A percentile compares a stretch with the other conserved stretches of the same genome.
Evolutionary conservation across 2,113 vertebrate species (phyloP).

Genomic region (Cottus gobio): DNA sequence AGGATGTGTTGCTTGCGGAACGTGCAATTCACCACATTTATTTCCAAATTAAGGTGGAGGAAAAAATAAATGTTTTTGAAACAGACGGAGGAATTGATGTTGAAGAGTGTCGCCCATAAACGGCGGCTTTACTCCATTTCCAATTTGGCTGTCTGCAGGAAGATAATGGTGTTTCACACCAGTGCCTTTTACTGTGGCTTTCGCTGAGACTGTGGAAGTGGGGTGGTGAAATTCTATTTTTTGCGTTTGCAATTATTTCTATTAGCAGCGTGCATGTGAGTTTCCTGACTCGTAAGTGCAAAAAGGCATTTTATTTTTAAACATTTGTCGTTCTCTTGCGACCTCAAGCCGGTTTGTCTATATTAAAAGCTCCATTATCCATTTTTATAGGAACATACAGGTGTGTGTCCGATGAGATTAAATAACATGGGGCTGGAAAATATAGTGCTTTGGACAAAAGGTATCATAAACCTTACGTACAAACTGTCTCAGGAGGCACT

Average conservation of each 20-base stretch:
- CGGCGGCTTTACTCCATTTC: slow-evolving; percentile 28
- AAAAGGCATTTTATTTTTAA: background rate
- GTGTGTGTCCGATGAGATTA: background rate
- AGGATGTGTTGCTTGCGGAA: background rate
- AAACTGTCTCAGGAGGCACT: background rate
- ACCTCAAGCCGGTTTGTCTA: background rate
- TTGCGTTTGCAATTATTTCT: slow-evolving; percentile 28
- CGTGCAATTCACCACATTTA: background rate
- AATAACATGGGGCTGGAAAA: background rate
- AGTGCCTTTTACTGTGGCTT: slow-evolving; percentile 27
- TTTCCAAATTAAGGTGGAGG: slow-evolving; percentile 4
- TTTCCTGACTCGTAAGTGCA: background rate
- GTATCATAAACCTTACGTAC: background rate
- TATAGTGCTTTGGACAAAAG: background rate
- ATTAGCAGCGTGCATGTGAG: slow-evolving; percentile 10
- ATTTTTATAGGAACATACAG: no score
- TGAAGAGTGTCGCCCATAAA: slow-evolving; percentile 24
- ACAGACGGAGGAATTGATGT: slow-evolving; percentile 17
- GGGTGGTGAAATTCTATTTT: slow-evolving; percentile 17
- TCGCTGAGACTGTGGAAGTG: slow-evolving; percentile 35
- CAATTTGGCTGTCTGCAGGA: slow-evolving; percentile 42
- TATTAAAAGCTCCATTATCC: background rate
- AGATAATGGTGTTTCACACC: slow-evolving; percentile 50
- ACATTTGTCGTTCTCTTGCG: background rate
- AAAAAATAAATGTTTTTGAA: slow-evolving; percentile 32